These are phyloP conservation scores for Cheilosia variabilis DNA, from an alignment of 2,888 invertebrate genomes.

Conservation along the genomic window DNA sequence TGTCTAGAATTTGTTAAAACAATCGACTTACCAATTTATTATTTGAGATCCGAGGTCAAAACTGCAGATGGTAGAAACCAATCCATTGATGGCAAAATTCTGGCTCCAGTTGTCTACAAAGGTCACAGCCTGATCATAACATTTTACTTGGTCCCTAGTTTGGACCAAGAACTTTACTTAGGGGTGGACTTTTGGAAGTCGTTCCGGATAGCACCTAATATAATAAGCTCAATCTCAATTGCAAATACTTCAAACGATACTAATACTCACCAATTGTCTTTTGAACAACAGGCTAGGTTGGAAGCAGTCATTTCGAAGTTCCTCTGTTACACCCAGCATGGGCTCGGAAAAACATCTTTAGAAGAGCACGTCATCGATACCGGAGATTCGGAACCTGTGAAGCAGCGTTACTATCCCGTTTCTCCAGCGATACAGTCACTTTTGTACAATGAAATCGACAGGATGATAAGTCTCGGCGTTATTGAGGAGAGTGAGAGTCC, in stretches of 20 bases:
- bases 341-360: no score
- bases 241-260: neutral
- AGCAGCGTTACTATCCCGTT: constrained; percentile 4
- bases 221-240: constrained; percentile 44
- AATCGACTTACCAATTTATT: no score
- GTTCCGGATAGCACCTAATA: constrained; percentile 21
- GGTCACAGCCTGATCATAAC: neutral
- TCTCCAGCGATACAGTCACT: constrained; percentile 64
- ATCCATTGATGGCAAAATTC: neutral
- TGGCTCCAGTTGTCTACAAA: neutral
- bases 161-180: constrained; percentile 54
- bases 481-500: constrained; percentile 50
- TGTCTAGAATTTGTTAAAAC: no score
- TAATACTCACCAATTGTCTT: no score
- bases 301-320: constrained; percentile 7
- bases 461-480: constrained; percentile 7
- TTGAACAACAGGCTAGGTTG: no score
- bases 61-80: neutral
- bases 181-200: constrained; percentile 57
- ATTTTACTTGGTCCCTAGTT: constrained; percentile 22
- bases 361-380: no score
- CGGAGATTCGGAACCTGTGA: no score
- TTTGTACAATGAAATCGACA: constrained; percentile 12
- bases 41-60: no score
- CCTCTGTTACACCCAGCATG: constrained; percentile 35